Evolutionary conservation across 1,140 invertebrate genomes (phyloP).

Genomic region (Trinorchestia longiramus): DNA sequence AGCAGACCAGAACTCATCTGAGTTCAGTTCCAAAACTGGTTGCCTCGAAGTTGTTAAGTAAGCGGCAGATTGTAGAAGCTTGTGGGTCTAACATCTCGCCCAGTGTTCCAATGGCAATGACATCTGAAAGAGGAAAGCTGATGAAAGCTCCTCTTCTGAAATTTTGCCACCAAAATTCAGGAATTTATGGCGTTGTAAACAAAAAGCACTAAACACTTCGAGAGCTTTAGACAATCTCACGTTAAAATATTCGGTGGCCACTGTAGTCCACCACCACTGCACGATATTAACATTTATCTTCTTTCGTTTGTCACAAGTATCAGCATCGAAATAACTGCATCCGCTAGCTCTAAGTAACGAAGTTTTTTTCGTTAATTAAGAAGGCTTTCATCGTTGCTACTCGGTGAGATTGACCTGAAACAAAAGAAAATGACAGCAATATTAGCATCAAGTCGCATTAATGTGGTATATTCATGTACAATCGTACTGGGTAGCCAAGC

Average conservation of each 20-base stretch:
- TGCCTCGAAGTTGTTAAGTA: not conserved
- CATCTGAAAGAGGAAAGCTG: not conserved
- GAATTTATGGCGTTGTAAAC: too few relatives aligned
- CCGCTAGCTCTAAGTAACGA: not conserved
- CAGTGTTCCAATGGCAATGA: not conserved
- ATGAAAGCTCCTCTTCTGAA: not conserved
- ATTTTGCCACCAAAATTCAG: too few relatives aligned
- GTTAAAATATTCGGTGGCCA: not conserved
- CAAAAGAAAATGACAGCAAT: not conserved
- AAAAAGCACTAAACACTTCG: too few relatives aligned
- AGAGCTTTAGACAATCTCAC: not conserved
- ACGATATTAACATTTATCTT: not conserved
- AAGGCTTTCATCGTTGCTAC: not conserved
- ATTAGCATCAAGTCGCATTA: not conserved
- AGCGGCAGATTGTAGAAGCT: too few relatives aligned
- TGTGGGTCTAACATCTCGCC: too few relatives aligned
- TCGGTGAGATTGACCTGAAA: not conserved
- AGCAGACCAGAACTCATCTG: not conserved
- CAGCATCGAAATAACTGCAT: not conserved
- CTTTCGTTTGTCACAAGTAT: not conserved
- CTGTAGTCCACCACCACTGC: not conserved
- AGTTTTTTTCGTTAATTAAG: not conserved
- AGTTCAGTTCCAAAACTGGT: not conserved
- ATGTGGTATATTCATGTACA: too few relatives aligned
- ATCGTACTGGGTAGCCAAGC: too few relatives aligned